phyloP scores from a whole-genome alignment of 2,113 vertebrate species.

The Girardinichthys multiradiatus region DNA sequence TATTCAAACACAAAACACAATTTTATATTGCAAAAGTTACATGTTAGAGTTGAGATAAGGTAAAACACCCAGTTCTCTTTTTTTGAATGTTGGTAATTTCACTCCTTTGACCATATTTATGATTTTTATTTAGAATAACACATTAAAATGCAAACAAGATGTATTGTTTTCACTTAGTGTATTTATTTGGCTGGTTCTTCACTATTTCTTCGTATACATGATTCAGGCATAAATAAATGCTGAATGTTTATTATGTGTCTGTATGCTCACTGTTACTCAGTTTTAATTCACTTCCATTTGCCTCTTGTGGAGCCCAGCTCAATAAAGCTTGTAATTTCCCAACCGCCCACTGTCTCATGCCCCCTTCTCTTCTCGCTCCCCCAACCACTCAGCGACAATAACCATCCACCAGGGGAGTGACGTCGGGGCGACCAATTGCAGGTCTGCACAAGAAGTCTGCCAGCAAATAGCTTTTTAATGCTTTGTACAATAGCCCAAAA shows the following conservation, averaged over 20 bases:
- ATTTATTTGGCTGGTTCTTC: background rate
- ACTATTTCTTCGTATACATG: background rate
- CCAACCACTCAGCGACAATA: slow-evolving; percentile 71
- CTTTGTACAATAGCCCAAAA: slow-evolving; percentile 82
- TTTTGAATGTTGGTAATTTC: background rate
- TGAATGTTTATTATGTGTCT: slow-evolving; percentile 10
- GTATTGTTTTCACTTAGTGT: background rate
- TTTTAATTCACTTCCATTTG: slow-evolving; percentile 48
- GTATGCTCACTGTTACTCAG: slow-evolving; percentile 32
- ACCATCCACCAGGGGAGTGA: slow-evolving; percentile 74
- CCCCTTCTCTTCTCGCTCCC: slow-evolving; percentile 2
- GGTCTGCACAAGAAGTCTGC: slow-evolving; percentile 76
- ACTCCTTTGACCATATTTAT: background rate
- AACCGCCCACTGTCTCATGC: slow-evolving; percentile 47
- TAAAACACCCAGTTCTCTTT: too few species aligned
- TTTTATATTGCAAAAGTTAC: too few species aligned
- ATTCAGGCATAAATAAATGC: background rate
- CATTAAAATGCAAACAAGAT: background rate
- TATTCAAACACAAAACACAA: too few species aligned
- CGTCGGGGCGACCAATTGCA: slow-evolving; percentile 62
- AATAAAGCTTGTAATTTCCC: slow-evolving; percentile 69
- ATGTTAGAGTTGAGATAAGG: too few species aligned
- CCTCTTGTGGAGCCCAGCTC: slow-evolving; percentile 60
- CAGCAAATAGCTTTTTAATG: slow-evolving; percentile 85
- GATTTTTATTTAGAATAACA: background rate